Conservation (phyloP, 2,797 vertebrate species). For the Diplodus puntazzo region DNA sequence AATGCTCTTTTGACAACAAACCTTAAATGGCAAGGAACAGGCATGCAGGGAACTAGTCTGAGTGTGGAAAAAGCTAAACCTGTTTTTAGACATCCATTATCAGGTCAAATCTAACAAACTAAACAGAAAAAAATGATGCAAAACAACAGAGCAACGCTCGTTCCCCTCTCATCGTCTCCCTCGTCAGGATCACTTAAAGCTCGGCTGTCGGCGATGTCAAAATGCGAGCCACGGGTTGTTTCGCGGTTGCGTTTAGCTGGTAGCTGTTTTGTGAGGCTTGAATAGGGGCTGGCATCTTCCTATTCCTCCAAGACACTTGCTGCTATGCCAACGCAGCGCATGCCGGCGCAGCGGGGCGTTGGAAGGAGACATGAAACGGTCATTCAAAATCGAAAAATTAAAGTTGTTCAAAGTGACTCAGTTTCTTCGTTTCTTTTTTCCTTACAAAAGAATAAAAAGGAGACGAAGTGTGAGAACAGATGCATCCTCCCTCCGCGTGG, state of each 20-base stretch:
- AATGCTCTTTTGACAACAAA: constrained; percentile 30
- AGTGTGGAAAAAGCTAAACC: background rate
- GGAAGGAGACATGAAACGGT: constrained; percentile 53
- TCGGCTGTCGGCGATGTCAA: constrained; percentile 50
- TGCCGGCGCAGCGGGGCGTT: constrained; percentile 53
- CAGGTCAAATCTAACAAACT: constrained; percentile 28
- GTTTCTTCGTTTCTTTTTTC: background rate
- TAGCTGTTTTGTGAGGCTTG: constrained; percentile 51
- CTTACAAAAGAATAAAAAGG: background rate
- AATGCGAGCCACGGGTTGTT: constrained; percentile 39
- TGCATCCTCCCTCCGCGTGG: constrained; percentile 31
- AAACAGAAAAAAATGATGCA: constrained; percentile 3
- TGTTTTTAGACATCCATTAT: constrained; percentile 5
- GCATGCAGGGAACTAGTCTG: background rate
- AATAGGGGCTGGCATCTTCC: constrained; percentile 50
- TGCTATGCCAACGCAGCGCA: constrained; percentile 36
- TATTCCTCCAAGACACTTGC: constrained; percentile 58
- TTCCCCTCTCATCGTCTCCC: constrained; percentile 12
- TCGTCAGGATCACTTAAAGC: constrained; percentile 35
- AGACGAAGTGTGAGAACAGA: constrained; percentile 1
- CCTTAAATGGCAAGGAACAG: background rate
- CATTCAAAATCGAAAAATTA: constrained; percentile 61
- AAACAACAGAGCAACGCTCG: constrained; percentile 1
- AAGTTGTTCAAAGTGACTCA: constrained; percentile 65
- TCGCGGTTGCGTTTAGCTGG: constrained; percentile 53